A percentile compares a stretch with the other conserved stretches of the same genome.
Conservation (phyloP, 2,888 invertebrate species). For the Polymixis lichenea region DNA sequence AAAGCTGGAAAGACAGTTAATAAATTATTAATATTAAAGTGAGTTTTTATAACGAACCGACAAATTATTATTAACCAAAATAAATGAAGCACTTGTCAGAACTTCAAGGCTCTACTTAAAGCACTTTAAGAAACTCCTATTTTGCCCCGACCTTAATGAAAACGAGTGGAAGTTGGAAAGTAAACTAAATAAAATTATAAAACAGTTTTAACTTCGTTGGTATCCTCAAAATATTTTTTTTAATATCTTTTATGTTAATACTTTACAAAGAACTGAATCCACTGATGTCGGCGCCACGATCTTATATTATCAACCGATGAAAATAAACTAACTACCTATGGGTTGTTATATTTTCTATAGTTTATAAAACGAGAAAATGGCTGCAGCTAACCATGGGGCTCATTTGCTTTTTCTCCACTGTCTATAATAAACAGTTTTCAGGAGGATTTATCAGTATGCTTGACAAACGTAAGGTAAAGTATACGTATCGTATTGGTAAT, state of each 20-base stretch:
- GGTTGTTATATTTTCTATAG: background rate
- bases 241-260: background rate
- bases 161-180: conserved; percentile 43
- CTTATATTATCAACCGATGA: background rate
- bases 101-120: conserved; percentile 41
- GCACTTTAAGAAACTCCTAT: conserved; percentile 41
- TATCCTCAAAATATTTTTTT: background rate
- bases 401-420: background rate
- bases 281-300: too few relatives aligned
- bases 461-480: background rate
- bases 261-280: background rate
- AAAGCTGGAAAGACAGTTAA: background rate
- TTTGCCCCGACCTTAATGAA: conserved; percentile 42
- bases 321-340: background rate
- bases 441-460: background rate
- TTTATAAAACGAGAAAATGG: background rate
- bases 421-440: background rate
- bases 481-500: too few relatives aligned
- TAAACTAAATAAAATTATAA: conserved; percentile 35
- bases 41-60: conserved; percentile 30
- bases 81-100: conserved; percentile 48
- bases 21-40: conserved; percentile 18
- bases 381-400: background rate
- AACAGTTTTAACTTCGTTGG: conserved; percentile 7
- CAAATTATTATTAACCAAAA: conserved; percentile 46